Evolutionary conservation across 2,797 vertebrate species (phyloP), one percentile per base, ranked within the genome.

Genomic region (Pseudotriccus pelzelni): DNA sequence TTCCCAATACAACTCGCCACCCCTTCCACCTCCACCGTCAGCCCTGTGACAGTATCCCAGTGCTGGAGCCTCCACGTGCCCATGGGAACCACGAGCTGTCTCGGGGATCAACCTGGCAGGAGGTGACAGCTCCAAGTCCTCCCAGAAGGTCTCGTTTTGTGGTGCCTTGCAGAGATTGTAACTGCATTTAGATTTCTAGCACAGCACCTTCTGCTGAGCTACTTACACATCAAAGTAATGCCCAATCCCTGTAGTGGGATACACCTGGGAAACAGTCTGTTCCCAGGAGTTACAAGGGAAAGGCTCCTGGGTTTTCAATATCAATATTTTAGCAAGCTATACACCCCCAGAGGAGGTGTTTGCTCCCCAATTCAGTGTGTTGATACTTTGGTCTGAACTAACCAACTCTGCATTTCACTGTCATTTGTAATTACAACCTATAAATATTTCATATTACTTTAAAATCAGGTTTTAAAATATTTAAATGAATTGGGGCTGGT

Each of bases 371-470:
- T 90, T 90, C 76, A 37, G 63, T 88, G 94, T 84, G 80, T 73
- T 96, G 93, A 67, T 80, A 79, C 94, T 94, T 89, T 85, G 66
- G 89, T 92, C 91, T 95, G 73, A 96, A 89, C 34, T 55, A 94
- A 70, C 70, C 87, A 73, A 73, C 16, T 89, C 92, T 96, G 94
- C 82, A 72, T 87, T 95, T 83, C 68, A 50, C 73, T 94, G 36
- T 88, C 73, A 66, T 96, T 81, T 43, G 62, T 74, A 94, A 94
- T 95, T 81, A 67, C 22, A 72, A 79, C 53, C 69, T 44, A 90
- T 91, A 93, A 94, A 97, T 96, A 91, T 78, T 90, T 97, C 90
- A 96, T 79, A 84, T 93, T 68, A 84, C 81, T 96, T 96, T 88
- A 94, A 93, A 94, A 90, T 77, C 79, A 37, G 28, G n/a, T 80